A percentile compares a stretch with the other conserved stretches of the same genome.
Conservation (phyloP, 2,888 invertebrate genomes). For the Koerneria pararmatus region DNA sequence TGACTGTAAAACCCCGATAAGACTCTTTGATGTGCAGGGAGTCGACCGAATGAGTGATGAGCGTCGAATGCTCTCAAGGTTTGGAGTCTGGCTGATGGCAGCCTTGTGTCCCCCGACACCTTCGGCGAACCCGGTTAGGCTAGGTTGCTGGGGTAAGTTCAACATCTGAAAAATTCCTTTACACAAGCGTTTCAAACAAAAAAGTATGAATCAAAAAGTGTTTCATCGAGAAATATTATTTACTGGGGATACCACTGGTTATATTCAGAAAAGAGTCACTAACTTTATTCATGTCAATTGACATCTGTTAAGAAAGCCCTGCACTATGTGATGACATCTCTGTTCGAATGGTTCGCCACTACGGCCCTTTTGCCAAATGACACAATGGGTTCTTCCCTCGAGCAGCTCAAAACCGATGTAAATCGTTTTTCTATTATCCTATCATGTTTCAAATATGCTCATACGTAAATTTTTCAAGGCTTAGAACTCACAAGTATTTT, state of each 20-base stretch:
- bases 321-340: conserved; percentile 85
- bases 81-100: conserved; percentile 94
- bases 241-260: neutral
- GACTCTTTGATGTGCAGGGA: conserved; percentile 10
- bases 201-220: no score
- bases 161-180: neutral
- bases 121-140: conserved; percentile 60
- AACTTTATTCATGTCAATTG: neutral
- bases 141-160: no score
- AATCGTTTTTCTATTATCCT: neutral
- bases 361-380: conserved; percentile 88
- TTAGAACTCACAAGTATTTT: no score
- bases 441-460: no score
- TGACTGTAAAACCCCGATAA: no score
- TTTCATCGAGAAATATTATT: no score
- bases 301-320: conserved; percentile 66
- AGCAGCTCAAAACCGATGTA: conserved; percentile 58
- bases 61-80: conserved; percentile 77
- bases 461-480: no score
- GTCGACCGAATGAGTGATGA: conserved; percentile 26
- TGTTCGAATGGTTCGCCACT: conserved; percentile 99
- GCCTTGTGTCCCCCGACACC: conserved; percentile 71
- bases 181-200: neutral
- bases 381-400: conserved; percentile 54
- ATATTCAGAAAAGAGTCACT: neutral